Evolutionary conservation across 1,140 invertebrate species (phyloP).

Genomic region (Nasonia longicornis): DNA sequence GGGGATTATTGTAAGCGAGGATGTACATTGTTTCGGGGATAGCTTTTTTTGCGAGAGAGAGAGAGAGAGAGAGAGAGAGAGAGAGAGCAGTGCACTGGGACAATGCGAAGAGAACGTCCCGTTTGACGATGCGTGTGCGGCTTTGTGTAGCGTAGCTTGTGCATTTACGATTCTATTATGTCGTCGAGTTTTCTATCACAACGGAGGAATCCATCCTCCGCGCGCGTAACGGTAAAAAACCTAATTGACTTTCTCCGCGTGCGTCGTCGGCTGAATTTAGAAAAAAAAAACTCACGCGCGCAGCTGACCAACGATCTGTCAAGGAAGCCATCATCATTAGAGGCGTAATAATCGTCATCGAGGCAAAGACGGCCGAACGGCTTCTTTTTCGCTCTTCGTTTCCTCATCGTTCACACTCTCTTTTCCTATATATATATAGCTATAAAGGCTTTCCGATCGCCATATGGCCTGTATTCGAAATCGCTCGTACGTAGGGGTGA

Average conservation of each 20-base stretch:
- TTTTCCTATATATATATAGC: background rate
- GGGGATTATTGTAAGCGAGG: background rate
- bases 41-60: no score
- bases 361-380: background rate
- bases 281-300: background rate
- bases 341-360: background rate
- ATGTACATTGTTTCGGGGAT: background rate
- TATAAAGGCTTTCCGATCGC: background rate
- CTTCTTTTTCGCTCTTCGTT: background rate
- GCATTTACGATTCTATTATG: background rate
- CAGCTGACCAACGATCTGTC: background rate
- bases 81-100: background rate
- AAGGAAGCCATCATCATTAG: conserved; percentile 7
- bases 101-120: background rate
- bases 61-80: no score
- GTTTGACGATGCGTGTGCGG: background rate
- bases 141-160: background rate
- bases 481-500: background rate
- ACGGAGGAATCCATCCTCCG: background rate
- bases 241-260: background rate
- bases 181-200: background rate
- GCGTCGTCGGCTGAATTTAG: background rate
- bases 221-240: background rate
- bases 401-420: conserved; percentile 15
- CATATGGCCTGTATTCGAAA: conserved; percentile 23